Base-by-base conservation (phyloP, 37 sponge, comb jelly and placozoan genomes). In the Lycopodina hypogea region DNA sequence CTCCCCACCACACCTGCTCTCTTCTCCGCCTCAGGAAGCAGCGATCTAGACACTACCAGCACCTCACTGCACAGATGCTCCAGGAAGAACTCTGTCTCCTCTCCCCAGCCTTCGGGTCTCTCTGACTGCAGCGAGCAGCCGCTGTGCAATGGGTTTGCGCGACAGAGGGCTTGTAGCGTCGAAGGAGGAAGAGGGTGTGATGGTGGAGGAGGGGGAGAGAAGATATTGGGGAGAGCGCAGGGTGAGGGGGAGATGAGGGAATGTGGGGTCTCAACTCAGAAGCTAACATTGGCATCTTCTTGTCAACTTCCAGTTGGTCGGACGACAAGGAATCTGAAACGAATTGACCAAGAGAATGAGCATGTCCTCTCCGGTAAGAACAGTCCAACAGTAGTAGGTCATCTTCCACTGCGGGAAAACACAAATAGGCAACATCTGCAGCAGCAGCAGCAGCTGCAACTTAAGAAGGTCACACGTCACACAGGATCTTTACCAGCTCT, bases 1-100 rank as follows among this genome's bases (percentile, higher is more conserved):
- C 66, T 34, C 26, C 52, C 18, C 32, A 28, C 29, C 35, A 62
- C 71, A 2, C 22, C 42, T 21, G n/a, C 82, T 4, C 82, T 62
- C 34, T 39, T 8, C 26, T 64, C 82, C 19, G 32, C 26, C 30
- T 56, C 40, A 0, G 42, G 68, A 0, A 39, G 19, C 22, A 67
- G 56, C 39, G 45, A 30, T n/a, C 8, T 11, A 23, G 34, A 17
- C 23, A 35, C 48, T 24, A 28, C 45, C 9, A 63, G 41, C 63
- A 63, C 63, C 12, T 40, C 56, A 30, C 45, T 50, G 26, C 60
- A 26, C 69, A 18, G 7, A 11, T 60, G 19, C 51, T 60, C 59
- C 34, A 3, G 76, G 51, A 69, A 69, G n/a, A 36, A 69, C 63
- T 56, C 77, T 50, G 4, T 52, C 65, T 37, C 85, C 67, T 68